phyloP scores from a whole-genome alignment of 2,113 vertebrate species.

The Oceanites oceanicus region DNA sequence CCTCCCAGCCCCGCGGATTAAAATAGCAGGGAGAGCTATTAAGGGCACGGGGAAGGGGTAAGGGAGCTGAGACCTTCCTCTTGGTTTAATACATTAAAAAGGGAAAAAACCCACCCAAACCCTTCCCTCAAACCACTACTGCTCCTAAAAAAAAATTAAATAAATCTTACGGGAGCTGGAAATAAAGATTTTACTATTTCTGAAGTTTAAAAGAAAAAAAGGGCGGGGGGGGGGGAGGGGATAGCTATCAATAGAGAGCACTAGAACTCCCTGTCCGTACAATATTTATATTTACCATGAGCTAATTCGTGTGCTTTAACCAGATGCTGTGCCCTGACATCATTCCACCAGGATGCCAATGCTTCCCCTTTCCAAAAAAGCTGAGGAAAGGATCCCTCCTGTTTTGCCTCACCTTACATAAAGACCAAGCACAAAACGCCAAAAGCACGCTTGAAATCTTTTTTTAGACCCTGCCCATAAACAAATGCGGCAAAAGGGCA shows the following conservation, averaged over 20 bases:
- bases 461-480: background rate
- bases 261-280: background rate
- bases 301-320: background rate
- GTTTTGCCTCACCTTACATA: background rate
- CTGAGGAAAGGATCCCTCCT: background rate
- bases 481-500: background rate
- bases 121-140: background rate
- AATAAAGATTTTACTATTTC: constrained; percentile 71
- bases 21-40: constrained; percentile 78
- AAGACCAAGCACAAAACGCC: background rate
- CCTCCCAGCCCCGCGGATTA: constrained; percentile 65
- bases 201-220: constrained; percentile 4
- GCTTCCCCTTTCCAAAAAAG: background rate
- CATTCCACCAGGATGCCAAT: background rate
- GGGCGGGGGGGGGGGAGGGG: background rate
- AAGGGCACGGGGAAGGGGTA: constrained; percentile 63
- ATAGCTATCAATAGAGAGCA: background rate
- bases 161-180: constrained; percentile 46
- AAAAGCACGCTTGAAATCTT: background rate
- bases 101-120: background rate
- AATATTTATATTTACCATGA: background rate
- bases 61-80: constrained; percentile 66
- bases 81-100: background rate
- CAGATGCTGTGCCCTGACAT: background rate
- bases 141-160: background rate